Base-by-base conservation (phyloP, 2,797 vertebrate genomes). In the Neopelma chrysocephalum region DNA sequence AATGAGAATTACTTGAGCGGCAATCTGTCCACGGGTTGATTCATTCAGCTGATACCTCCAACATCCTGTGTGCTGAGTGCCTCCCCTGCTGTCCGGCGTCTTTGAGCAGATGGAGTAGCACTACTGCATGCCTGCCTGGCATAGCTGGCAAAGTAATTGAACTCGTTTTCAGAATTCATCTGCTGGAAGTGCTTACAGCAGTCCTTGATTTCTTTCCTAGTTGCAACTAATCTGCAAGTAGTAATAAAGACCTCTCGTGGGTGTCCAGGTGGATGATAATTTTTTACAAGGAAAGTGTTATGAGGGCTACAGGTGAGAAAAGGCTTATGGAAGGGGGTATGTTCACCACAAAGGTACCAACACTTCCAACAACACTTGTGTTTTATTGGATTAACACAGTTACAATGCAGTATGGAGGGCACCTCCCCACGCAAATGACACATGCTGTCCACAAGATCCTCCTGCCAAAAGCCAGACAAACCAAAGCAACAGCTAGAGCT, bases 361-460 rank as follows among this genome's bases (percentile, higher is more conserved):
- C 80, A 29, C 43, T 64, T 91, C 54, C 45, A 64, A 4, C 84
- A 36, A 82, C 27, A 87, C 42, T 50, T 3, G 4, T 79, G 15
- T 71, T 97, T 97, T 96, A 97, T 96, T 97, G 68, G 48, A 61
- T 85, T 89, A 62, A 95, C 56, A 51, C 48, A 43, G 25, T 64
- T 75, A 93, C 87, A 95, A 71, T 36, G 77, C 62, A 64, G 32
- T 45, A 91, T 32, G 47, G 71, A 89, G 77, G 84, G 42, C 76
- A 82, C 13, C 38, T 83, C 78, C 69, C 48, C 68, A 62, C 47
- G 29, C 50, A 77, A 85, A 89, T 70, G 75, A 47, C 36, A 45
- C 48, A 36, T 22, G 48, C 51, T 82, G 72, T 54, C 56, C 60
- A 25, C 1, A 5, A 92, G 45, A 62, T 60, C 26, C 64, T 93